Percentiles rank a stretch among this genome's conserved stretches.
phyloP scores from a whole-genome alignment of 2,888 invertebrate genomes.

The Lochmaea capreae region DNA sequence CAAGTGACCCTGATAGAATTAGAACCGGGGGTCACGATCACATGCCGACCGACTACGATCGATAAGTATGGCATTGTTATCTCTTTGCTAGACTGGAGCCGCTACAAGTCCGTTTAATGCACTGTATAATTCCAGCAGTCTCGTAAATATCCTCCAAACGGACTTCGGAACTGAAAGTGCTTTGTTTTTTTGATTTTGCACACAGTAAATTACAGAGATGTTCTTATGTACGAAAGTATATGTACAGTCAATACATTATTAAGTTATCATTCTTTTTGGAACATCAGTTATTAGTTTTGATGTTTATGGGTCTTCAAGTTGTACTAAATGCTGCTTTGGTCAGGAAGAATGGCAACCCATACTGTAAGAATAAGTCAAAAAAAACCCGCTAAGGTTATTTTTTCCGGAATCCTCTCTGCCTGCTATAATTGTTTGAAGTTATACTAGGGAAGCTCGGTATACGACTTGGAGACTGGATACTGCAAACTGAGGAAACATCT shows the following conservation, averaged over 20 bases:
- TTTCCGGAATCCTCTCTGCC: no score
- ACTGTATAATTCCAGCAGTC: constrained; percentile 40
- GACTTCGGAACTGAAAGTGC: constrained; percentile 26
- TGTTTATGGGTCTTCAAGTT: neutral
- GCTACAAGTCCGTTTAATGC: constrained; percentile 41
- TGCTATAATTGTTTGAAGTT: no score
- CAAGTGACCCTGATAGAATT: constrained; percentile 45
- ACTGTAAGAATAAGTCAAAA: no score
- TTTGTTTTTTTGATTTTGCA: constrained; percentile 14
- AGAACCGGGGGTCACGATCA: constrained; percentile 45
- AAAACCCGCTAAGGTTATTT: no score
- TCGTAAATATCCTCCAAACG: constrained; percentile 31
- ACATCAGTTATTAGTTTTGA: neutral
- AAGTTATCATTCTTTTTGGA: neutral
- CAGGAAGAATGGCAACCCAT: no score
- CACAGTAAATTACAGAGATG: neutral
- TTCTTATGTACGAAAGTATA: neutral
- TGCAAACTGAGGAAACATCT: no score
- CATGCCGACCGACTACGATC: constrained; percentile 37
- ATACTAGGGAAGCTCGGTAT: no score
- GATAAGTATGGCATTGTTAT: constrained; percentile 43
- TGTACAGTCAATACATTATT: neutral
- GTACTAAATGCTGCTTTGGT: no score
- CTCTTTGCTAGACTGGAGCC: constrained; percentile 37
- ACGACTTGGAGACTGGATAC: no score